These are phyloP conservation scores for Pectinophora gossypiella DNA, from an alignment of 1,140 invertebrate species.

Conservation along the genomic window DNA sequence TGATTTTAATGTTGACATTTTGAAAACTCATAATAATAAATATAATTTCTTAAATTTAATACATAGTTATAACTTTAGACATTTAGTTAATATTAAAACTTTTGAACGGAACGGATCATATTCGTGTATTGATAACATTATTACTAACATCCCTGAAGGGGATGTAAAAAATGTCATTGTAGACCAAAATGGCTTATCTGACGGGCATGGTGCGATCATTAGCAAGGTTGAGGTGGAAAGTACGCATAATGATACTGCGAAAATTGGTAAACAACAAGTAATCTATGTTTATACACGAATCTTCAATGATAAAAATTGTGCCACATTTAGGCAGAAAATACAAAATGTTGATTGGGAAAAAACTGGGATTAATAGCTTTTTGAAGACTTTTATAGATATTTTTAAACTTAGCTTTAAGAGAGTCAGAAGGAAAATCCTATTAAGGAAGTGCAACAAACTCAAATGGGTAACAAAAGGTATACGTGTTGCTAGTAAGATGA, in stretches of 20 bases:
- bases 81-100: slow-evolving; percentile 2
- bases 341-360: not conserved
- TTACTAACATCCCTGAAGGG: slow-evolving; percentile 9
- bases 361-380: not conserved
- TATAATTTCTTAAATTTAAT: slow-evolving; percentile 5
- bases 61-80: slow-evolving; percentile 10
- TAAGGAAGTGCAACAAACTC: not conserved
- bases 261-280: not conserved
- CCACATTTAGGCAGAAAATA: not conserved
- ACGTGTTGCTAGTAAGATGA: slow-evolving; percentile 12
- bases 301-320: not conserved
- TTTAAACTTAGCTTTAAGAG: slow-evolving; percentile 7
- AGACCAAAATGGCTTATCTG: slow-evolving; percentile 9
- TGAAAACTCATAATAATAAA: not conserved
- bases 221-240: not conserved
- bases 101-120: not conserved
- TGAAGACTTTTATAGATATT: not conserved
- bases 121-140: slow-evolving; percentile 12
- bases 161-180: not conserved
- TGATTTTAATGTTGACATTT: slow-evolving; percentile 9
- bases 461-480: slow-evolving; percentile 14
- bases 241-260: not conserved
- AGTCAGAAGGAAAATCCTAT: not conserved
- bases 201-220: slow-evolving; percentile 9
- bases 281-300: not conserved